Percentiles rank a stretch among this genome's conserved stretches.
Conservation (phyloP, 2,888 invertebrate genomes). For the Vesta saturnalis region DNA sequence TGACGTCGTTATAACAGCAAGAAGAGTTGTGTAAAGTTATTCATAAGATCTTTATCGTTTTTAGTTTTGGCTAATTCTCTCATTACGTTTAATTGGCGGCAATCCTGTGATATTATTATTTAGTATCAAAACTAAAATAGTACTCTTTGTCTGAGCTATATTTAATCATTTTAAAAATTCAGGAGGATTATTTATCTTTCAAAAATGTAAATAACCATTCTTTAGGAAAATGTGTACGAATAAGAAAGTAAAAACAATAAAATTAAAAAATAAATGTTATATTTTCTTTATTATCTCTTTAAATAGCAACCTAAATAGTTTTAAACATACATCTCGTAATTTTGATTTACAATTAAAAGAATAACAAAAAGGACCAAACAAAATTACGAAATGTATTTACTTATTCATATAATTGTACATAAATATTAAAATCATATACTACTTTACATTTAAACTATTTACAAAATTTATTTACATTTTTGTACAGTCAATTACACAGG, state of each 20-base stretch:
- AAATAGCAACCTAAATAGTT: slow-evolving; percentile 25
- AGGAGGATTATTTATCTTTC: too few relatives aligned
- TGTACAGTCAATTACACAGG: slow-evolving; percentile 42
- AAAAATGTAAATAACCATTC: too few relatives aligned
- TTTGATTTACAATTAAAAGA: not conserved
- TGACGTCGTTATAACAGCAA: too few relatives aligned
- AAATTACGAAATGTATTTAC: slow-evolving; percentile 28
- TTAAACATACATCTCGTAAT: slow-evolving; percentile 11
- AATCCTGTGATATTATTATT: too few relatives aligned
- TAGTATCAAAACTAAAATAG: too few relatives aligned
- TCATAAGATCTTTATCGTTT: too few relatives aligned
- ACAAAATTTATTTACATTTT: slow-evolving; percentile 43
- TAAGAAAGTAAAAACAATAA: not conserved
- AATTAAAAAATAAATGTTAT: slow-evolving; percentile 6
- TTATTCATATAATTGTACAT: slow-evolving; percentile 37
- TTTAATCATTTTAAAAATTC: too few relatives aligned
- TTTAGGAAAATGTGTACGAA: too few relatives aligned
- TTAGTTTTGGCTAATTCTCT: too few relatives aligned
- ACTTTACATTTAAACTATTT: slow-evolving; percentile 36
- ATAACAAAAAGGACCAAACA: not conserved
- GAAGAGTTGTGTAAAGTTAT: too few relatives aligned
- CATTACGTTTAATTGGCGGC: too few relatives aligned
- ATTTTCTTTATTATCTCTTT: slow-evolving; percentile 29
- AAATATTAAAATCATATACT: slow-evolving; percentile 41
- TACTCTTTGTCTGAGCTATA: too few relatives aligned